These are phyloP conservation scores for Ailuropoda melanoleuca DNA, from an alignment of 2,113 vertebrate genomes.

Conservation along the genomic window DNA sequence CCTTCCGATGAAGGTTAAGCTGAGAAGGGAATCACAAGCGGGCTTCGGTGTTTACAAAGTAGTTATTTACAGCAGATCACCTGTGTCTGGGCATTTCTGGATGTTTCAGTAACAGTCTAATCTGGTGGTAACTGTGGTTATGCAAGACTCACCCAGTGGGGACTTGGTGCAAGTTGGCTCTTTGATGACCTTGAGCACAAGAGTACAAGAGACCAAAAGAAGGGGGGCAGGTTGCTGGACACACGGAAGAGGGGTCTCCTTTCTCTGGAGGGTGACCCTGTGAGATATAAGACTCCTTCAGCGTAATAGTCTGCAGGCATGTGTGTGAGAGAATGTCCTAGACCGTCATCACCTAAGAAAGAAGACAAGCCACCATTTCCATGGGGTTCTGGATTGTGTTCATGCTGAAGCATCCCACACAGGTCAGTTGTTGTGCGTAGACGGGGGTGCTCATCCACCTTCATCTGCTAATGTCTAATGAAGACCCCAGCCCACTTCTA, in stretches of 20 bases:
- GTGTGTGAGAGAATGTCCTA: constrained; percentile 79
- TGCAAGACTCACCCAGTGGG: constrained; percentile 64
- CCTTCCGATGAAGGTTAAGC: neutral
- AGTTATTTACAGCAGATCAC: neutral
- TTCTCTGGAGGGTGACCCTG: constrained; percentile 71
- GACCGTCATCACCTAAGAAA: constrained; percentile 73
- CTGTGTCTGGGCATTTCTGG: neutral
- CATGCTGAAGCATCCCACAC: accelerated
- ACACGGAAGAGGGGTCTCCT: constrained; percentile 75
- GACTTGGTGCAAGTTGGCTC: neutral
- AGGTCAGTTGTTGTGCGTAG: neutral
- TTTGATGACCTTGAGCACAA: constrained; percentile 60
- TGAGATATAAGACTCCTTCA: constrained; percentile 75
- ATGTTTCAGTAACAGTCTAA: neutral
- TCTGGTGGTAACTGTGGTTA: constrained; percentile 70
- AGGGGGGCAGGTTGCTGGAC: neutral
- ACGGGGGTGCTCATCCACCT: accelerated
- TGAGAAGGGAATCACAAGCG: neutral
- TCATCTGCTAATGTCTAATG: neutral
- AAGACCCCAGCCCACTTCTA: neutral
- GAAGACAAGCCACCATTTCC: neutral
- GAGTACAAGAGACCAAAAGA: constrained; percentile 76
- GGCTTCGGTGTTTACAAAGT: too few relatives aligned
- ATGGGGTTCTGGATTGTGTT: neutral
- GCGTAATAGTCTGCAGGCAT: constrained; percentile 74